Base-by-base conservation (phyloP, 2,888 invertebrate species). In the Drosophila borealis region DNA sequence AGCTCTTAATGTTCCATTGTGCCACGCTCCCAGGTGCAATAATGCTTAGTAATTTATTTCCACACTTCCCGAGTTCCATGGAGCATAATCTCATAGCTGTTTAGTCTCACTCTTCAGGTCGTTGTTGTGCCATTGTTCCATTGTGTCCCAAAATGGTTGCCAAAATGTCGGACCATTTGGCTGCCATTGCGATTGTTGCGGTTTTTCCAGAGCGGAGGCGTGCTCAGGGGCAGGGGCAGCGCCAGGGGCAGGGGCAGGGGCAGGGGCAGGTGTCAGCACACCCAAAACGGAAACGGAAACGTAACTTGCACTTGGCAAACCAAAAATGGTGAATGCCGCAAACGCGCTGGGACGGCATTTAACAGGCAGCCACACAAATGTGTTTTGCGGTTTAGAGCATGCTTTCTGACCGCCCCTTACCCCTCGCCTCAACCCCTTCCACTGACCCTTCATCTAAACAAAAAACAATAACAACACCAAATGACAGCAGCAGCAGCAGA, bases 241-340 rank as follows among this genome's bases (percentile, higher is more conserved):
- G n/a, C n/a, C n/a, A n/a, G 13, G 13, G 41, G 10, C 14, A 49
- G 10, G 19, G 14, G 37, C 10, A 29, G 51, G 25, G 25, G 5
- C 17, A 17, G 6, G 25, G 6, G 60, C 62, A 74, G 66, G 76
- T 80, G 76, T 78, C 65, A 76, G 8, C 29, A 29, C 29, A 8
- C 29, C 29, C 29, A 76, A 71, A 72, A 21, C 80, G 80, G 78
- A 78, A 78, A 57, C 78, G 78, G 80, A 80, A 68, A 50, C 41
- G 61, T 61, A 49, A 45, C 57, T 71, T 76, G 66, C 70, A 74
- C 49, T 76, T 70, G 65, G 42, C 70, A 29, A 49, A 56, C 66
- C 60, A 46, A 66, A 76, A 60, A 51, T 67, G 14, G 29, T 37
- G 68, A 54, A 37, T 21, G 44, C 74, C 74, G 42, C 74, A 74